Base-by-base conservation (phyloP, 2,113 vertebrate genomes). In the Spheniscus mendiculus region DNA sequence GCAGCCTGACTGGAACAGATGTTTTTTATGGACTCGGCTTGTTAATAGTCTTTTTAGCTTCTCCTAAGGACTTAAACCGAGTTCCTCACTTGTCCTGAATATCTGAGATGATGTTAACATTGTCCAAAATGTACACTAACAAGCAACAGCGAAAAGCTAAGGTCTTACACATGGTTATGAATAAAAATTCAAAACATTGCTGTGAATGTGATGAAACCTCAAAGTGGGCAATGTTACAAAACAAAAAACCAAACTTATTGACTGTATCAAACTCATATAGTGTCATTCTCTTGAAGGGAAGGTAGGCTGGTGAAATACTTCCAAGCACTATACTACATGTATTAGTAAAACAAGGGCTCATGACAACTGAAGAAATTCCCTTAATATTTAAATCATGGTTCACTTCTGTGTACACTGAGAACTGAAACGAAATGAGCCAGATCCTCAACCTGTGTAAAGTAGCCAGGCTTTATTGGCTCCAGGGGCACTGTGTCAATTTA, bases 1-100 rank as follows among this genome's bases (percentile, higher is more conserved):
- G 96, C 98, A 98, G 97, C 98, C 97, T 98, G 98, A 99, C 98
- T 98, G 98, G 96, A 99, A 98, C 98, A 98, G 98, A 99, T 99
- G 98, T 98, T 98, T 98, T 98, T 97, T 98, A 98, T 98, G 97
- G 97, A 98, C 98, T 98, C 67, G 1, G 94, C 95, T 97, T 98
- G 98, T 98, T 99, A 98, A 98, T 98, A 96, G 98, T 97, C 97
- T 98, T 98, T 98, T 98, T 98, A 98, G 96, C 96, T 98, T 97
- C 97, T 98, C 98, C 97, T 98, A 98, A 98, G 97, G 98, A 98
- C 97, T 98, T 98, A 96, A 97, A 97, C 82, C 96, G 98, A 96
- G 97, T 98, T 96, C 63, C 78, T 97, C 88, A 83, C 97, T 98
- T 98, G 97, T 98, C 84, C 97, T 98, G 98, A 98, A 98, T 98